Evolutionary conservation across 2,797 vertebrate genomes (phyloP), one percentile per base, ranked within the genome.

Genomic region (Lemur catta): DNA sequence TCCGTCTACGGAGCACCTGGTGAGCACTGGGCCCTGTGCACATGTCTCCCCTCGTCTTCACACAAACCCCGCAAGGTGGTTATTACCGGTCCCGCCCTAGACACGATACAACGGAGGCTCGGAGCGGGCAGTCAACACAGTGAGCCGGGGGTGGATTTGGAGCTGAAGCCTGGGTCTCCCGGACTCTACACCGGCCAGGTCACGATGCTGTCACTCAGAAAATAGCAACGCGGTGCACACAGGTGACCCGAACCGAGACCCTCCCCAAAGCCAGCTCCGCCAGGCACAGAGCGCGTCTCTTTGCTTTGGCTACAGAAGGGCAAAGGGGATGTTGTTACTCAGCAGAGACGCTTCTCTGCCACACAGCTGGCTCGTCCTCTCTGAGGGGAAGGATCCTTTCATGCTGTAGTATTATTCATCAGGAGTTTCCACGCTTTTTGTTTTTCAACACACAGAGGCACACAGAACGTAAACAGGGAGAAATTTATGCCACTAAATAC

Each of bases 261-360:
- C 55, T 74, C 14, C 41, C 28, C 6, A 30, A 48, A 55, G 67
- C 15, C 3, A 61, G 84, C 38, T 52, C 55, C 0, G 0, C 3
- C 3, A 26, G 69, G n/a, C 71, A 57, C 20, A 28, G 33, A 11
- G 28, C 0, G 0, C 8, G 33, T 28, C 30, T 55, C 55, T 67
- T 22, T 7, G 6, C 41, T 74, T 78, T 78, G 33, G 35, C 48
- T 33, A 5, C 28, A 24, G 63, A 38, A 72, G 65, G 67, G 14
- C 63, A 30, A 22, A 79, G 20, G 33, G n/a, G 30, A 10, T 33
- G 33, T 3, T 2, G 17, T 22, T 28, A 2, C 7, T 59, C 13
- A 48, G 48, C 24, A 43, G 46, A 69, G 46, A 38, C 8, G 24
- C 14, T 24, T 50, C 69, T 79, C 12, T 15, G 86, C 41, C 86